Conservation (phyloP, 2,113 vertebrate species). For the Oxyruncus cristatus region DNA sequence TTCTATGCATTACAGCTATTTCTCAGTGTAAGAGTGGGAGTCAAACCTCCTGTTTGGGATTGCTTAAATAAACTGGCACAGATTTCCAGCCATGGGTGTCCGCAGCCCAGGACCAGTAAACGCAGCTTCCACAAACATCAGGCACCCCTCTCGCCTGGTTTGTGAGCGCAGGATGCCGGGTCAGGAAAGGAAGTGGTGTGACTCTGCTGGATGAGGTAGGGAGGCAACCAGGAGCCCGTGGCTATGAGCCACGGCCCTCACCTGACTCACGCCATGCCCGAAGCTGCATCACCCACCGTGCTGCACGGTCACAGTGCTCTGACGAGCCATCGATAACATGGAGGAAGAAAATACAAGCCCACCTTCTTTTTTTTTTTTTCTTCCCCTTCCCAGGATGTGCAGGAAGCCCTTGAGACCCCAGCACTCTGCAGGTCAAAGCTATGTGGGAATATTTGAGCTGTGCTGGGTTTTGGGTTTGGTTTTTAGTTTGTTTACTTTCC, state of each 20-base stretch:
- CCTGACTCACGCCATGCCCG: neutral
- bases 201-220: neutral
- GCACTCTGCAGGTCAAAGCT: neutral
- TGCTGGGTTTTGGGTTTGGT: neutral
- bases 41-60: neutral
- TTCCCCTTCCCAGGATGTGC: too few relatives aligned
- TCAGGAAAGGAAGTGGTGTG: neutral
- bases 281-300: neutral
- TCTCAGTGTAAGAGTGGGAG: neutral
- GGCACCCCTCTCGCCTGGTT: neutral
- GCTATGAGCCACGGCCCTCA: neutral
- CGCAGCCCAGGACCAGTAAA: neutral
- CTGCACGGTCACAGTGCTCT: neutral
- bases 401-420: neutral
- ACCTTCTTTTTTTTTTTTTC: neutral
- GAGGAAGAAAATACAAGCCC: neutral
- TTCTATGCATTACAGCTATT: neutral
- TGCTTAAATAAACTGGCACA: neutral
- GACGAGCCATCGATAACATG: rapidly evolving
- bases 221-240: neutral
- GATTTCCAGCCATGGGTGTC: neutral
- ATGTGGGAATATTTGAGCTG: neutral
- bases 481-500: neutral
- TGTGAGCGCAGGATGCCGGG: neutral
- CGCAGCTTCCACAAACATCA: neutral